Conservation (phyloP, 2,888 invertebrate genomes). For the Hecatera dysodea region DNA sequence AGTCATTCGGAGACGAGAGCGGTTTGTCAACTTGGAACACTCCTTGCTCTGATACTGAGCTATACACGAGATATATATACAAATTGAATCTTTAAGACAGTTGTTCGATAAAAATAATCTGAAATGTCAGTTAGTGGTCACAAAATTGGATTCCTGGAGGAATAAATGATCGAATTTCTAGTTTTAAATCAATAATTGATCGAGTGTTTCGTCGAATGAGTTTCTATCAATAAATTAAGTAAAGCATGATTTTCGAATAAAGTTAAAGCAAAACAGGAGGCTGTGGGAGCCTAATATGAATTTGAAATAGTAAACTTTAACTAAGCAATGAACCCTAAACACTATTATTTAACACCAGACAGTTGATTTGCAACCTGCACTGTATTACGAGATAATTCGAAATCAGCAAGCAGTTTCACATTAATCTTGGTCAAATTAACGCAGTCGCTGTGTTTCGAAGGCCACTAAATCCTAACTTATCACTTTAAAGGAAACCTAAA, state of each 20-base stretch:
- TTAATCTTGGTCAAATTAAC: slow-evolving; percentile 52
- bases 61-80: slow-evolving; percentile 19
- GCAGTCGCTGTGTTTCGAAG: slow-evolving; percentile 17
- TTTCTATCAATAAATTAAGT: no score
- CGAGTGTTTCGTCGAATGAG: no score
- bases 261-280: background rate
- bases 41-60: slow-evolving; percentile 22
- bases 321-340: slow-evolving; percentile 9
- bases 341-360: slow-evolving; percentile 38
- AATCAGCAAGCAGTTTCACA: slow-evolving; percentile 37
- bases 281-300: background rate
- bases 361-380: slow-evolving; percentile 36
- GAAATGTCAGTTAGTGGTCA: slow-evolving; percentile 1
- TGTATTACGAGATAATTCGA: slow-evolving; percentile 39
- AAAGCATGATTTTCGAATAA: background rate
- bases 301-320: slow-evolving; percentile 22
- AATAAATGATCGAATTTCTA: background rate
- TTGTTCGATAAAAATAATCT: slow-evolving; percentile 25
- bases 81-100: slow-evolving; percentile 8
- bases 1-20: slow-evolving; percentile 54
- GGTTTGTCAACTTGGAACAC: slow-evolving; percentile 61
- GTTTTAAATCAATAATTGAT: no score
- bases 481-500: slow-evolving; percentile 32
- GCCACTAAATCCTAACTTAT: slow-evolving; percentile 39
- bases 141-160: slow-evolving; percentile 4